These are phyloP conservation scores for Axea sp. DNA, from an alignment of 2,888 invertebrate species.

Conservation along the genomic window DNA sequence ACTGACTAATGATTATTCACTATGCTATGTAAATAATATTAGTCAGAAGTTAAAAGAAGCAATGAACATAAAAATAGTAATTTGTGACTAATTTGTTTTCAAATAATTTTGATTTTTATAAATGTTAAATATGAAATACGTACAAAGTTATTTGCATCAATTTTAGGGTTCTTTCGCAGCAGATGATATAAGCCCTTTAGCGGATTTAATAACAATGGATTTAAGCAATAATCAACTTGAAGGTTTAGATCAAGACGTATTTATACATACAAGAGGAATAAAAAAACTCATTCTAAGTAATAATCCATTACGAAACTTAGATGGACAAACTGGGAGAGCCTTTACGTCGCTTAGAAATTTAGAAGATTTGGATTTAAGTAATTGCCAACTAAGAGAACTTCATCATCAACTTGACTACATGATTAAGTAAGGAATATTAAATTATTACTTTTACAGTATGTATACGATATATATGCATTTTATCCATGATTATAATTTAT, in stretches of 20 bases:
- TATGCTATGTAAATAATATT: too few species aligned
- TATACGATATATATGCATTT: too few species aligned
- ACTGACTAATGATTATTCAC: too few species aligned
- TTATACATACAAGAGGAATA: slow-evolving; percentile 86
- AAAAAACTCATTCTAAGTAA: slow-evolving; percentile 85
- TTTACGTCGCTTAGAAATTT: slow-evolving; percentile 84
- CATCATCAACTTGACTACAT: slow-evolving; percentile 79
- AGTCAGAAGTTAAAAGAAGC: too few species aligned
- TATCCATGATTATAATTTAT: too few species aligned
- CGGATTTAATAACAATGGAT: slow-evolving; percentile 82
- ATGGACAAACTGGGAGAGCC: slow-evolving; percentile 83
- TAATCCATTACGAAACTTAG: slow-evolving; percentile 87
- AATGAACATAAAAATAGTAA: too few species aligned
- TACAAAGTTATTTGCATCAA: background rate
- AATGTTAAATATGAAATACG: too few species aligned
- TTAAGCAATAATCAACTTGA: slow-evolving; percentile 87
- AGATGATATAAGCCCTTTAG: slow-evolving; percentile 83
- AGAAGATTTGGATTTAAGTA: slow-evolving; percentile 87
- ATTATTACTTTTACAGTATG: too few species aligned
- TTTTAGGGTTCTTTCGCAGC: slow-evolving; percentile 79
- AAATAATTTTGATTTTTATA: too few species aligned
- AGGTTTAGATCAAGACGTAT: slow-evolving; percentile 85
- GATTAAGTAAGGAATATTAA: background rate
- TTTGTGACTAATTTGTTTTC: too few species aligned
- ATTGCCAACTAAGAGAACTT: slow-evolving; percentile 83